Conservation (phyloP, 2,113 vertebrate species). For the Seriola aureovittata region DNA sequence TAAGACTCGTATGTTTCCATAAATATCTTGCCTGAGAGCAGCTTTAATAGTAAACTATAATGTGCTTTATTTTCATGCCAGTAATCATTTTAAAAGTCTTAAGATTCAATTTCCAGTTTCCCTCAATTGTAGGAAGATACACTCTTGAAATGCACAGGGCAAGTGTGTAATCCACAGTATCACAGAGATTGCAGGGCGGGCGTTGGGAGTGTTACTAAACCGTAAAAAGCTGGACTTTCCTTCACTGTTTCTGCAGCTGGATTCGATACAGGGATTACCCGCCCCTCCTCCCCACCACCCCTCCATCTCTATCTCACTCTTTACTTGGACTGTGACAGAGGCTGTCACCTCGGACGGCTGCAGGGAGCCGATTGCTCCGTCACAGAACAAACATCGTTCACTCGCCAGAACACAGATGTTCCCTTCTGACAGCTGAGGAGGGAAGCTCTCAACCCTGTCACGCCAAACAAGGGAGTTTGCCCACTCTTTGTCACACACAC, state of each 20-base stretch:
- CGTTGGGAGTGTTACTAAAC: constrained; percentile 35
- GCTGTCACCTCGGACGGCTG: constrained; percentile 77
- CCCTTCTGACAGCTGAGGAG: constrained; percentile 71
- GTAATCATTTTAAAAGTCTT: constrained; percentile 63
- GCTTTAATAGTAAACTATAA: constrained; percentile 51
- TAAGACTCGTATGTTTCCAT: constrained; percentile 3
- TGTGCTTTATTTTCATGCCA: constrained; percentile 33
- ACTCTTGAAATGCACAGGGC: constrained; percentile 37
- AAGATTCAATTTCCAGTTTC: constrained; percentile 63
- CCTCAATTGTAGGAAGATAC: constrained; percentile 29
- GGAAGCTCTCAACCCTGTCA: constrained; percentile 73
- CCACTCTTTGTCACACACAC: constrained; percentile 62
- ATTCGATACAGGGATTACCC: constrained; percentile 78
- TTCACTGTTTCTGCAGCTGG: constrained; percentile 57
- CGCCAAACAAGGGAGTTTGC: constrained; percentile 67
- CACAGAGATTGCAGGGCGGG: constrained; percentile 43
- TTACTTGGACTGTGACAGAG: constrained; percentile 70
- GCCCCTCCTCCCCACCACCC: background rate
- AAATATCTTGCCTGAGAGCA: constrained; percentile 41
- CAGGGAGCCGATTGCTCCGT: constrained; percentile 68
- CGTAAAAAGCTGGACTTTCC: constrained; percentile 55
- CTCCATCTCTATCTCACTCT: constrained; percentile 66
- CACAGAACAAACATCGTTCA: constrained; percentile 67
- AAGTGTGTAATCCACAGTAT: constrained; percentile 67
- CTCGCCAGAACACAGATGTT: constrained; percentile 78